Evolutionary conservation across 2,113 vertebrate genomes (phyloP).

Genomic region (Saguinus midas): DNA sequence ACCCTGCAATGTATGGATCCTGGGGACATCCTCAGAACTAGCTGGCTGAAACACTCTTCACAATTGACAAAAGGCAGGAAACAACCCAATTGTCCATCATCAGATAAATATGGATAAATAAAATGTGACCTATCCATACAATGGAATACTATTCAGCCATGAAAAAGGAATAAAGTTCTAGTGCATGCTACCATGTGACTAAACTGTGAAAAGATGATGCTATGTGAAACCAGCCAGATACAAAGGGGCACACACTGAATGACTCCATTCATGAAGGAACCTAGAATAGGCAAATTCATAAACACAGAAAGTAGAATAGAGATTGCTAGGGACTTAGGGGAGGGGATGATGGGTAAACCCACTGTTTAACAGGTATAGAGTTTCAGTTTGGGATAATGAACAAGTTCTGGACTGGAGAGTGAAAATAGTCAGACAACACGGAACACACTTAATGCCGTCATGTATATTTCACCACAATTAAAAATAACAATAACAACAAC

Average conservation of each 20-base stretch:
- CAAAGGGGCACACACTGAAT: neutral
- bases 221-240: neutral
- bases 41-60: neutral
- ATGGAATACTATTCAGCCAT: neutral
- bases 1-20: neutral
- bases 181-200: neutral
- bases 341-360: neutral
- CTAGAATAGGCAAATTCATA: neutral
- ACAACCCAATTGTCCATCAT: neutral
- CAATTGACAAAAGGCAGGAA: neutral
- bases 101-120: neutral
- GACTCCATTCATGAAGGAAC: accelerated
- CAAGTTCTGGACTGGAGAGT: neutral
- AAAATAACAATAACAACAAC: neutral
- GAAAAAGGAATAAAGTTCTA: neutral
- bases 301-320: neutral
- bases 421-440: neutral
- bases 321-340: neutral
- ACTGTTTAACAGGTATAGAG: neutral
- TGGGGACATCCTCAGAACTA: neutral
- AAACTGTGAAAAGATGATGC: neutral
- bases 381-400: neutral
- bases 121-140: neutral
- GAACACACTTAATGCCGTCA: neutral
- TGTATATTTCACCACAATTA: neutral